Evolutionary conservation across 1,140 invertebrate species (phyloP).

Genomic region (Cydia splendana): DNA sequence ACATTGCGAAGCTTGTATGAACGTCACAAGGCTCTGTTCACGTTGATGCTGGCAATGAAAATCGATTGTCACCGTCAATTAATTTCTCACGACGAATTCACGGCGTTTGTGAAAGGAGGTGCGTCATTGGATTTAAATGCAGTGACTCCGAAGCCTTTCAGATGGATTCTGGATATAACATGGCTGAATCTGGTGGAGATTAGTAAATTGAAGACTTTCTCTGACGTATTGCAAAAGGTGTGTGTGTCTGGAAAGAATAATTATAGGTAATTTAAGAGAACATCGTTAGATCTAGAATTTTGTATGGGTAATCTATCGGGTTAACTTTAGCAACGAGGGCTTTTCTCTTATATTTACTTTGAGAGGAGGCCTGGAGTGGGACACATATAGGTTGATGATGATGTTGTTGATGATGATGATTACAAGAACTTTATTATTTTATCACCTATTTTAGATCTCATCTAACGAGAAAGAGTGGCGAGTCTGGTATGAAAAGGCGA

Average conservation of each 20-base stretch:
- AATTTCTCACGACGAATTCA: slow-evolving; percentile 95
- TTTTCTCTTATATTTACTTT: no score
- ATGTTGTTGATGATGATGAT: no score
- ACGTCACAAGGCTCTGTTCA: slow-evolving; percentile 95
- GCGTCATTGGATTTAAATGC: slow-evolving; percentile 96
- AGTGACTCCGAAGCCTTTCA: slow-evolving; percentile 94
- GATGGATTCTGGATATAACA: slow-evolving; percentile 97
- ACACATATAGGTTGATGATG: no score
- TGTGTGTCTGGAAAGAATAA: slow-evolving; percentile 37
- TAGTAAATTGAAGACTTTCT: slow-evolving; percentile 91
- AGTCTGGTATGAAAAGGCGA: slow-evolving; percentile 96
- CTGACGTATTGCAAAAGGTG: slow-evolving; percentile 89
- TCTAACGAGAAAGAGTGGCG: slow-evolving; percentile 94
- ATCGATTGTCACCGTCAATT: slow-evolving; percentile 92
- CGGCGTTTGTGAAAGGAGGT: slow-evolving; percentile 97
- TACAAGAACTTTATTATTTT: neutral
- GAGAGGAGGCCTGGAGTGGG: no score
- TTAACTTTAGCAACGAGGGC: no score
- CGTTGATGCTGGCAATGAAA: slow-evolving; percentile 97
- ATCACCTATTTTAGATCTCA: slow-evolving; percentile 82
- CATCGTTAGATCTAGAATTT: no score
- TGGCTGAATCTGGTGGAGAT: slow-evolving; percentile 98
- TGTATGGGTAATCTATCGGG: no score
- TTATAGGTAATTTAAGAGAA: no score
- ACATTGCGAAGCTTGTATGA: slow-evolving; percentile 96